Evolutionary conservation across 2,797 vertebrate species (phyloP).

Genomic region (Lacerta agilis): DNA sequence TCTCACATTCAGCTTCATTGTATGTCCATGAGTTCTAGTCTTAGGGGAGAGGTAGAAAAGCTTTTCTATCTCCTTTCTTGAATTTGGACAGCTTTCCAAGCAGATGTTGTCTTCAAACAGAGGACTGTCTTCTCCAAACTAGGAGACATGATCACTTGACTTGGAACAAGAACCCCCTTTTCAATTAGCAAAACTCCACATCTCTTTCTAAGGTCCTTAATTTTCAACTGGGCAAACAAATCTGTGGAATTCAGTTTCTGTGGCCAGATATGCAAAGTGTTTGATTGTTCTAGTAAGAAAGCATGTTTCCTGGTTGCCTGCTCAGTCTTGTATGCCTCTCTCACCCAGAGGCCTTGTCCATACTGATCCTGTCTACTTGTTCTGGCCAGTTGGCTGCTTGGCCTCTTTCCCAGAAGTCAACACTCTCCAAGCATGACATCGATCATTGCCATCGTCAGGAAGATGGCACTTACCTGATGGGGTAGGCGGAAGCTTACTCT

Average conservation of each 20-base stretch:
- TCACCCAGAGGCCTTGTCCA: constrained; percentile 76
- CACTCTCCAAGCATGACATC: constrained; percentile 85
- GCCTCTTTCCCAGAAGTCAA: constrained; percentile 83
- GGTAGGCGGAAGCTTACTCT: constrained; percentile 89
- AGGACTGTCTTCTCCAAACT: background rate
- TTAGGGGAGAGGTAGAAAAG: too few relatives aligned
- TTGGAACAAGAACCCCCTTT: background rate
- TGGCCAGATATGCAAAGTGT: constrained; percentile 42
- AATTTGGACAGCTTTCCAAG: too few relatives aligned
- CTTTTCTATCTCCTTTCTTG: too few relatives aligned
- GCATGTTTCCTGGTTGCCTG: constrained; percentile 45
- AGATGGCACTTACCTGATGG: constrained; percentile 95
- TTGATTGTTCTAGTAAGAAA: constrained; percentile 26
- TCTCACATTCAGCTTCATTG: background rate
- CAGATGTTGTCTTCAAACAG: background rate
- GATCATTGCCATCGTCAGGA: constrained; percentile 82
- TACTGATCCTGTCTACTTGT: constrained; percentile 77
- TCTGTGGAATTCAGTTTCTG: background rate
- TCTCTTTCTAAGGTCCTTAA: constrained; percentile 27
- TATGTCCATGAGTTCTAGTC: too few relatives aligned
- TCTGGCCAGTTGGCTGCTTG: constrained; percentile 81
- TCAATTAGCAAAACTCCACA: background rate
- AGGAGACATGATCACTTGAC: background rate
- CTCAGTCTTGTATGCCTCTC: constrained; percentile 55
- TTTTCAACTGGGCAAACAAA: constrained; percentile 38